phyloP scores from a whole-genome alignment of 2,113 vertebrate species.

The Crotalus tigris region DNA sequence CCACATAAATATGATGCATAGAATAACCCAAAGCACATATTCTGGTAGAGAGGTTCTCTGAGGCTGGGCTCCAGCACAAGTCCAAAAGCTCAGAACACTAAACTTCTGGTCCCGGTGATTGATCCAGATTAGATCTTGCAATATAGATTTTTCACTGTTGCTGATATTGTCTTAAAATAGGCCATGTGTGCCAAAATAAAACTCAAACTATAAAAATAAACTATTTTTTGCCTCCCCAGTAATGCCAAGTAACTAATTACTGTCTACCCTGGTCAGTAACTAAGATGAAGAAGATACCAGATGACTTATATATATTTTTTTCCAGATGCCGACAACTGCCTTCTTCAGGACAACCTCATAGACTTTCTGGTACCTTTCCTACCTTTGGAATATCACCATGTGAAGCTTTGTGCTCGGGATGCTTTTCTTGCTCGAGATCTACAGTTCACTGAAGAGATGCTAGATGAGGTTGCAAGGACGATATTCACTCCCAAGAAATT shows the following conservation, averaged over 20 bases:
- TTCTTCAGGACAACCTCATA: slow-evolving; percentile 83
- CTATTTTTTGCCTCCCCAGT: too few species aligned
- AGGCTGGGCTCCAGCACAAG: too few species aligned
- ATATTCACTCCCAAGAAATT: slow-evolving; percentile 89
- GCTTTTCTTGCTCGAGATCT: slow-evolving; percentile 80
- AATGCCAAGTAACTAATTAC: neutral
- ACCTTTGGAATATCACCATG: slow-evolving; percentile 86
- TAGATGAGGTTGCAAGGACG: slow-evolving; percentile 83
- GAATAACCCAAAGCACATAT: too few species aligned
- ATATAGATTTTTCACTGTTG: neutral
- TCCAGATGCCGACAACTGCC: slow-evolving; percentile 75
- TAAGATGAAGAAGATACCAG: neutral
- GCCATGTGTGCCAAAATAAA: neutral
- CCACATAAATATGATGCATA: too few species aligned
- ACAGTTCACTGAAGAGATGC: slow-evolving; percentile 69
- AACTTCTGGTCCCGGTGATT: too few species aligned
- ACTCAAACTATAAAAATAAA: neutral
- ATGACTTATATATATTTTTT: neutral
- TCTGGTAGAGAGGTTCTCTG: too few species aligned
- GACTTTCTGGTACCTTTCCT: slow-evolving; percentile 90
- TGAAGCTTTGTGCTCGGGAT: slow-evolving; percentile 83
- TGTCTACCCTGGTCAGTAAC: neutral
- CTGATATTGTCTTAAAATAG: neutral
- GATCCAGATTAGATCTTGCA: too few species aligned
- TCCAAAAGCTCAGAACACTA: too few species aligned